Evolutionary conservation across 2,888 invertebrate species (phyloP), one percentile per base, ranked within the genome.

Genomic region (Polyommatus iphigenia): DNA sequence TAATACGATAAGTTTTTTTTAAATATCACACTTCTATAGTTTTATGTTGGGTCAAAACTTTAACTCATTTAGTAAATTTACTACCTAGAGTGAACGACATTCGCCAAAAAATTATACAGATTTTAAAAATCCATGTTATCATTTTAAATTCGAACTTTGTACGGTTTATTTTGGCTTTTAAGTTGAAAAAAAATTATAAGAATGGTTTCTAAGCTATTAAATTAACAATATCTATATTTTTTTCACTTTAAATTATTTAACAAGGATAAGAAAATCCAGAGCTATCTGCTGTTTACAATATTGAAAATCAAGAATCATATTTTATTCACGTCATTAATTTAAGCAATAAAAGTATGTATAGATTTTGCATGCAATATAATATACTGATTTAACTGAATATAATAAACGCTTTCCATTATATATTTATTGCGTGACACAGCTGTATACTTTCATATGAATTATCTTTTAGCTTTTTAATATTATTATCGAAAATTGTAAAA

Each of bases 1-100:
- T 79, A 81, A 79, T 79, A 81, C 79, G 71, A 15, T n/a, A 36
- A 0, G 8, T 8, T 59, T 59, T 20, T 57, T 18, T 54, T 54
- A 18, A 18, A 18, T 54, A 54, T 54, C 18, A 54, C 6, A 46
- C 46, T 46, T 46, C 46, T 13, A 46, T 10, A 46, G 46, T 54
- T 54, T 54, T 54, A 54, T 59, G 20, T 59, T 18, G 59, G 20
- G 59, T 20, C 46, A 6, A 59, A 20, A 59, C 59, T 59, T 59
- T 20, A 15, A 7, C 20, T 5, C 3, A 5, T 57, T 57, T 57
- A n/a, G 57, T 41, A 41, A 41, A 41, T 41, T 36, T 36, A 41
- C 1, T 24, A 24, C 24, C 41, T 41, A 41, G 8, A 41, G 8
- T 8, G 7, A 41, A 41, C 41, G 41, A 41, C 41, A 41, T 7